phyloP scores from a whole-genome alignment of 2,888 invertebrate species.

The Caenorhabditis japonica region DNA sequence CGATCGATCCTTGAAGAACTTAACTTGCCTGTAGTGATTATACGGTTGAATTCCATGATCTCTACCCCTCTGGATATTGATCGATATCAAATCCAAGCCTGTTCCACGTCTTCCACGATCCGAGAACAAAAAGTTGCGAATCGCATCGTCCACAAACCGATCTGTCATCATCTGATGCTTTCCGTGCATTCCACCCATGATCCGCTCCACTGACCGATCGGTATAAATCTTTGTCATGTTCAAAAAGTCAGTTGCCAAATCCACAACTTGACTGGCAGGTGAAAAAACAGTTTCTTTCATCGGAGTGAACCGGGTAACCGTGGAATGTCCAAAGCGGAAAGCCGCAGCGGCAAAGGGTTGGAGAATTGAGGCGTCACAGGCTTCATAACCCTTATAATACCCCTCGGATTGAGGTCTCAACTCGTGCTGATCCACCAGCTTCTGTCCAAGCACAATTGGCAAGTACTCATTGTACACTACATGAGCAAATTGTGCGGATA shows the following conservation, averaged over 20 bases:
- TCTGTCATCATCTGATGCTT: conserved; percentile 74
- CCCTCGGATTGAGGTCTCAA: conserved; percentile 83
- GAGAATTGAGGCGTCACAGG: conserved; percentile 89
- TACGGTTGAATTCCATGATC: conserved; percentile 75
- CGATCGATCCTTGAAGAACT: background rate
- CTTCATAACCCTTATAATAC: conserved; percentile 74
- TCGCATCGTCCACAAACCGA: conserved; percentile 64
- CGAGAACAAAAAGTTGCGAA: conserved; percentile 64
- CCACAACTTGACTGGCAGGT: conserved; percentile 53
- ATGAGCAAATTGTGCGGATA: conserved; percentile 81
- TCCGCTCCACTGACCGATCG: conserved; percentile 68
- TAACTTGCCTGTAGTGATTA: conserved; percentile 58
- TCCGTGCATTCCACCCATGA: conserved; percentile 73
- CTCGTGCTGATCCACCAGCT: conserved; percentile 89
- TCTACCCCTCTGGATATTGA: conserved; percentile 88
- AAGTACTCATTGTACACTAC: conserved; percentile 80
- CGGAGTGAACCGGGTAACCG: conserved; percentile 54
- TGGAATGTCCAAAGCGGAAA: conserved; percentile 85
- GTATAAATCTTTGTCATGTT: conserved; percentile 77
- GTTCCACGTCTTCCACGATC: conserved; percentile 84
- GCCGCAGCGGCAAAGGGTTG: conserved; percentile 93
- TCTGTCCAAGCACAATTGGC: conserved; percentile 88
- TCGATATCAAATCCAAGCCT: conserved; percentile 89
- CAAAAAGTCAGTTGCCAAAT: conserved; percentile 89
- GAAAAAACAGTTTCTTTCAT: conserved; percentile 20